Percentiles rank a stretch among this genome's conserved stretches.
Evolutionary conservation across 2,797 vertebrate species (phyloP).

Genomic region (Bradypodion pumilum): DNA sequence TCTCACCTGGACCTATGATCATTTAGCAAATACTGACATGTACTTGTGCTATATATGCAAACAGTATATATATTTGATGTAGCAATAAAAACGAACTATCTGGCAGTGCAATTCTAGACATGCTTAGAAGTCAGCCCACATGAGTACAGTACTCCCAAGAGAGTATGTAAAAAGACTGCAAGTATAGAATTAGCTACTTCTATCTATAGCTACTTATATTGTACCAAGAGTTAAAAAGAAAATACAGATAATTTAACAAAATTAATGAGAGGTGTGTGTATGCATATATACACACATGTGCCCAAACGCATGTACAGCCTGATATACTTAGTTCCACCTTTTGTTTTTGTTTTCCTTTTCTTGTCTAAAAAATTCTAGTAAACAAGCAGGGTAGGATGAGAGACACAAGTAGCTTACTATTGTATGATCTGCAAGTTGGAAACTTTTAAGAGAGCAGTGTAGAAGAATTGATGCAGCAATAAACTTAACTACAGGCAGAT

Average conservation of each 20-base stretch:
- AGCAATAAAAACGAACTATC: conserved; percentile 1
- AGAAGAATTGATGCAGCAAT: neutral
- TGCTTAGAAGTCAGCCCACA: neutral
- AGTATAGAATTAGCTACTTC: neutral
- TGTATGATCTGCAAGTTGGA: neutral
- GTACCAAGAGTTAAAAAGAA: neutral
- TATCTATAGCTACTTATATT: conserved; percentile 28
- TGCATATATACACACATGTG: neutral
- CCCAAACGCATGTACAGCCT: neutral
- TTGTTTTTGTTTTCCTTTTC: neutral
- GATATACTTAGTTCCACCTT: neutral
- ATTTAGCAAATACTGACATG: conserved; percentile 59
- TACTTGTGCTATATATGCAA: conserved; percentile 22
- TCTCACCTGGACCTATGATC: conserved; percentile 45
- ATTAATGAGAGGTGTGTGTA: neutral
- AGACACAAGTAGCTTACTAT: neutral
- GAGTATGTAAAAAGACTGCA: neutral
- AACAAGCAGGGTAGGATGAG: neutral
- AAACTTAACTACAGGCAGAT: too few species aligned
- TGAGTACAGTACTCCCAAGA: neutral
- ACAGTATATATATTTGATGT: conserved; percentile 14
- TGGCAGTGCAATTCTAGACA: conserved; percentile 36
- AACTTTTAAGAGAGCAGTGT: neutral
- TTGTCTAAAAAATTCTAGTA: neutral
- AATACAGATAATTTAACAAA: neutral